Conservation (phyloP, 1,140 invertebrate species). For the Trypoxylus dichotomus region DNA sequence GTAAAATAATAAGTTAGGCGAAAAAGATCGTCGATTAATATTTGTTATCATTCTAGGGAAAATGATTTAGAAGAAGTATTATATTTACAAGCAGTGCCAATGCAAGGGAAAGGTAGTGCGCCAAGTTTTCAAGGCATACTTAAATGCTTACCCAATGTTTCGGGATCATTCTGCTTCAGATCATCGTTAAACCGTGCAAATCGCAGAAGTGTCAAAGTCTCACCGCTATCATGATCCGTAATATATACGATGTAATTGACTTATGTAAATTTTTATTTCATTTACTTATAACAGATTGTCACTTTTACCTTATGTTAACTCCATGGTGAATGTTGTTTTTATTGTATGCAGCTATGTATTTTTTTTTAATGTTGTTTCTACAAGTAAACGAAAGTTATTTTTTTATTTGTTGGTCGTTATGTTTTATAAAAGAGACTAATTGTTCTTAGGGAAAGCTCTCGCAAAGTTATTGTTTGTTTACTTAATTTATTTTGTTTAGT, state of each 20-base stretch:
- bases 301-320: not conserved
- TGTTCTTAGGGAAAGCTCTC: not conserved
- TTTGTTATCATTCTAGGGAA: conserved; percentile 42
- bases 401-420: not conserved
- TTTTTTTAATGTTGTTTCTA: conserved; percentile 5
- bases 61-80: conserved; percentile 51
- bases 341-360: not conserved
- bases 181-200: conserved; percentile 29
- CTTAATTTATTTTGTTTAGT: too few relatives aligned
- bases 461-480: too few relatives aligned
- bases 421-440: not conserved
- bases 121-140: conserved; percentile 45
- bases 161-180: conserved; percentile 30
- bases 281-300: not conserved
- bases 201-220: conserved; percentile 38
- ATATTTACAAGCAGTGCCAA: conserved; percentile 47
- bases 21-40: not conserved
- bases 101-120: conserved; percentile 33
- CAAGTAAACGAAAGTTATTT: not conserved
- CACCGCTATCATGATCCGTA: conserved; percentile 39
- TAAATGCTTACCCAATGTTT: conserved; percentile 46
- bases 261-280: not conserved
- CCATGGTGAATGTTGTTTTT: not conserved
- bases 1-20: not conserved
- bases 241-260: not conserved